Conservation (phyloP, 2,797 vertebrate genomes). For the Anguilla megastoma region DNA sequence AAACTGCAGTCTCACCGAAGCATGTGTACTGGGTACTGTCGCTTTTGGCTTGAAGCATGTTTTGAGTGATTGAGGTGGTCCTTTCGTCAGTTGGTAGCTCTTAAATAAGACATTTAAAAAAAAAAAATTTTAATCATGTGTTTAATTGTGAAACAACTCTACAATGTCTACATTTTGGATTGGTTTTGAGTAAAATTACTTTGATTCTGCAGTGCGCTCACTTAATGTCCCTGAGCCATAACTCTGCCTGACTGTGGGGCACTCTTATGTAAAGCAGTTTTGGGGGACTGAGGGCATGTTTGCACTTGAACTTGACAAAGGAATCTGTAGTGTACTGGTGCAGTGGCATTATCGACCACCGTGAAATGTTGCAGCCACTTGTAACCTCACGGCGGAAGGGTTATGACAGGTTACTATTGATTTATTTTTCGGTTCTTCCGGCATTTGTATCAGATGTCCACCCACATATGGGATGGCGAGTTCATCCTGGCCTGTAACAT, state of each 20-base stretch:
- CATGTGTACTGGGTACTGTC: not conserved
- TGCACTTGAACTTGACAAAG: not conserved
- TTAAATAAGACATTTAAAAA: not conserved
- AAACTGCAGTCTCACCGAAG: not conserved
- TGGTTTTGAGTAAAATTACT: not conserved
- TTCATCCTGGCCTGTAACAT: not conserved
- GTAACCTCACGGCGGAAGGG: not conserved
- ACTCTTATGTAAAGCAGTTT: not conserved
- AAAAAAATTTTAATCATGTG: no score
- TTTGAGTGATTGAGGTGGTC: not conserved
- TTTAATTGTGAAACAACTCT: not conserved
- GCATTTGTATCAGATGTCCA: not conserved
- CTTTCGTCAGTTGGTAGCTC: not conserved
- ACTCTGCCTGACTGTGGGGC: not conserved
- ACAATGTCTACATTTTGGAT: not conserved
- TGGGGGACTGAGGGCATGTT: not conserved
- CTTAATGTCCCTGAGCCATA: not conserved
- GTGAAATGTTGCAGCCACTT: constrained; percentile 12
- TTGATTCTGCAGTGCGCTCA: not conserved
- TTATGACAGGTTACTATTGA: constrained; percentile 20
- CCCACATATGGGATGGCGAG: not conserved
- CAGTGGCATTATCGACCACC: constrained; percentile 13
- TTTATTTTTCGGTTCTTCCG: not conserved
- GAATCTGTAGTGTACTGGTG: not conserved
- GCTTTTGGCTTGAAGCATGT: not conserved